phyloP scores from a whole-genome alignment of 2,113 vertebrate genomes.

The Sylvicapra grimmia region DNA sequence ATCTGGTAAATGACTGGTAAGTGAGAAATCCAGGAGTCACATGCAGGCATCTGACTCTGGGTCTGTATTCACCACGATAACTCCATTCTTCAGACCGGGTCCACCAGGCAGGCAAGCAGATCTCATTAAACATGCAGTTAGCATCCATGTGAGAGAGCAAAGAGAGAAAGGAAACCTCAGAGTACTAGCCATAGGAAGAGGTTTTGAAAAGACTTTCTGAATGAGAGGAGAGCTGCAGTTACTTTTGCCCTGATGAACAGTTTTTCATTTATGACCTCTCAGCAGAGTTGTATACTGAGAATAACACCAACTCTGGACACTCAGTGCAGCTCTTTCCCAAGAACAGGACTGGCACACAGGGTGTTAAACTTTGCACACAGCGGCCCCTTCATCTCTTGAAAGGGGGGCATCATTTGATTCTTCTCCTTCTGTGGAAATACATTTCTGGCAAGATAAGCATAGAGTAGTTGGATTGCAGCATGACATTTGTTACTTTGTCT shows the following conservation, averaged over 20 bases:
- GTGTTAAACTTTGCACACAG: conserved; percentile 5
- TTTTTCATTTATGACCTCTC: background rate
- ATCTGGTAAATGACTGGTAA: background rate
- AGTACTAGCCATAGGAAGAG: background rate
- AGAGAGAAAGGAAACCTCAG: background rate
- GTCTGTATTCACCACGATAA: background rate
- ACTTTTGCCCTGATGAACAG: background rate
- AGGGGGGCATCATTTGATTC: background rate
- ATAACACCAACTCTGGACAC: background rate
- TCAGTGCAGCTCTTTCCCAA: background rate
- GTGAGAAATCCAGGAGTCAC: background rate
- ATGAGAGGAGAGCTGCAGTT: background rate
- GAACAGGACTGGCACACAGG: background rate
- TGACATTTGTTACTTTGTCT: background rate
- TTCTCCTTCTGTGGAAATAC: background rate
- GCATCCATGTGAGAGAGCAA: background rate
- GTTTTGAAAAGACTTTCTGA: background rate
- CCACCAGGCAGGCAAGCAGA: background rate
- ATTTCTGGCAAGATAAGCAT: background rate
- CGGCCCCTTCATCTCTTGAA: background rate
- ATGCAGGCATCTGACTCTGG: background rate
- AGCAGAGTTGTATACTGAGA: background rate
- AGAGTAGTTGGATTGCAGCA: background rate
- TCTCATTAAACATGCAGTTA: background rate
- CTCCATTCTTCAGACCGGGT: background rate